phyloP scores from a whole-genome alignment of 2,113 vertebrate genomes.

The Ptilonorhynchus violaceus region DNA sequence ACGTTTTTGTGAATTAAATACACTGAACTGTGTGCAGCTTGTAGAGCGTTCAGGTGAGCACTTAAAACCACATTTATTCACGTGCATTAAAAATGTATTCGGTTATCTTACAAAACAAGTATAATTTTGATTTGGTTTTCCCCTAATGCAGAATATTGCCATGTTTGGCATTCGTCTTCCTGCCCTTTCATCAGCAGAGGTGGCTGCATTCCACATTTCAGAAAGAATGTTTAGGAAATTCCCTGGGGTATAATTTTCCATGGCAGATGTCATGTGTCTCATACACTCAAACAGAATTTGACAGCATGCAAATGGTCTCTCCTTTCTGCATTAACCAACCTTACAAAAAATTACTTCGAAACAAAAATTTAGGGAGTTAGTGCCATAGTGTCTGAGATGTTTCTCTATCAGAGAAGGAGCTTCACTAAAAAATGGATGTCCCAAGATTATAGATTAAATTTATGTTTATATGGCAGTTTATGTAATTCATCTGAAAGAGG shows the following conservation, averaged over 20 bases:
- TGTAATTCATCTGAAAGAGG: not conserved
- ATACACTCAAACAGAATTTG: not conserved
- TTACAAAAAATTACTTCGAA: not conserved
- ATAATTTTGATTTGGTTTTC: not conserved
- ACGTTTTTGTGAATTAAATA: constrained; percentile 12
- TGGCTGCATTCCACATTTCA: not conserved
- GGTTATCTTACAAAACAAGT: not conserved
- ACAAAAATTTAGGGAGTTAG: not conserved
- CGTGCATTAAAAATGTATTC: not conserved
- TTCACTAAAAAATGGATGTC: not conserved
- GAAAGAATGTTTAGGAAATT: not conserved
- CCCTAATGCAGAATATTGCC: not conserved
- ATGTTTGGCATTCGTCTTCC: not conserved
- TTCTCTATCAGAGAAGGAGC: not conserved
- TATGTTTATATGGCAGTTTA: not conserved
- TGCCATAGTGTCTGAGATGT: not conserved
- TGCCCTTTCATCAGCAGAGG: not conserved
- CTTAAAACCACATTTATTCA: not conserved
- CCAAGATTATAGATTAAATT: not conserved
- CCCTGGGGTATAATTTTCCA: not conserved
- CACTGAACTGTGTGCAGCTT: not conserved
- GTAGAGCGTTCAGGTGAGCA: not conserved
- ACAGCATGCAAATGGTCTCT: not conserved
- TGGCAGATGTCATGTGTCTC: not conserved
- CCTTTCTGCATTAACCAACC: not conserved